Conservation (phyloP, 2,888 invertebrate species). For the Vesta saturnalis region DNA sequence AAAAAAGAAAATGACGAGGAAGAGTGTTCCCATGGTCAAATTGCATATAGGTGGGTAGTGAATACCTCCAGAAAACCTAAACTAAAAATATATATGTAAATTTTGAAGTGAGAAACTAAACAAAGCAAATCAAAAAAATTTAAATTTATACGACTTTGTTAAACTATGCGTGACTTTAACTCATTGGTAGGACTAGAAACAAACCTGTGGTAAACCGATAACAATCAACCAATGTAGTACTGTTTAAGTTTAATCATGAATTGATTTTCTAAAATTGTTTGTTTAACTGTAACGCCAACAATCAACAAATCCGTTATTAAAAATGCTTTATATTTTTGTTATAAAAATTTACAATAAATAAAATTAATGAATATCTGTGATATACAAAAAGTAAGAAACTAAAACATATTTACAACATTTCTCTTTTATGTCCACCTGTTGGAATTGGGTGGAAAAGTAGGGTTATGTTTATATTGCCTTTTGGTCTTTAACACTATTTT, state of each 20-base stretch:
- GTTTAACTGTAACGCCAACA: slow-evolving; percentile 27
- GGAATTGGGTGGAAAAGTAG: slow-evolving; percentile 20
- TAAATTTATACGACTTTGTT: too few relatives aligned
- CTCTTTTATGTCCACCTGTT: neutral
- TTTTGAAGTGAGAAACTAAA: too few relatives aligned
- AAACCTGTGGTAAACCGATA: neutral
- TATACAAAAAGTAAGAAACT: slow-evolving; percentile 10
- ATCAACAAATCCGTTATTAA: slow-evolving; percentile 36
- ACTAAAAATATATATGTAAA: too few relatives aligned
- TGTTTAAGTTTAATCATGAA: neutral
- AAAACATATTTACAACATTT: neutral
- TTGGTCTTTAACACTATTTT: neutral
- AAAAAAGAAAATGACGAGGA: too few relatives aligned
- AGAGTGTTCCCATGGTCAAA: too few relatives aligned
- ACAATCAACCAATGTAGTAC: neutral
- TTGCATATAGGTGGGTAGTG: too few relatives aligned
- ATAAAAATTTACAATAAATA: neutral
- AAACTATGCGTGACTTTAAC: too few relatives aligned
- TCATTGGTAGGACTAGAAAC: too few relatives aligned
- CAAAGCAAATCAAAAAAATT: too few relatives aligned
- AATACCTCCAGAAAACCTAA: too few relatives aligned
- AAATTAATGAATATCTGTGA: slow-evolving; percentile 26
- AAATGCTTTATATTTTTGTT: slow-evolving; percentile 25
- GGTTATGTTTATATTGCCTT: slow-evolving; percentile 16
- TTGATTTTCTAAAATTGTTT: neutral